Evolutionary conservation across 2,113 vertebrate species (phyloP).

Genomic region (Centropristis striata): DNA sequence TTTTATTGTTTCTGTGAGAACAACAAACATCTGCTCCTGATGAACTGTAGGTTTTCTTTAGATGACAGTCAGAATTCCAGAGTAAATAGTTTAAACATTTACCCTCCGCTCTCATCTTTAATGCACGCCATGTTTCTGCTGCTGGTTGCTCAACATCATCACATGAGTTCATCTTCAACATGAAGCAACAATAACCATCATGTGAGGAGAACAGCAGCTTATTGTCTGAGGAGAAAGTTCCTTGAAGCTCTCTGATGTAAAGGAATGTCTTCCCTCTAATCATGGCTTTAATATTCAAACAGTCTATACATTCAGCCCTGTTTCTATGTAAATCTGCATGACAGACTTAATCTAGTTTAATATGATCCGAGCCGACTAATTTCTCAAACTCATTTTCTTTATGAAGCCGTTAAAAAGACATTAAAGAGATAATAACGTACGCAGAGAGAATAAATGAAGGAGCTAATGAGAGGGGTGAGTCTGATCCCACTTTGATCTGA

Average conservation of each 20-base stretch:
- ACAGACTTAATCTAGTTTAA: neutral
- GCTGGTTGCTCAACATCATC: conserved; percentile 17
- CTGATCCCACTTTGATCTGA: neutral
- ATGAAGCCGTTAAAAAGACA: conserved; percentile 29
- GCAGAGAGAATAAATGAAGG: neutral
- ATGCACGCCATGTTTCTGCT: neutral
- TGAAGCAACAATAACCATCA: conserved; percentile 10
- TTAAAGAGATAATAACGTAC: conserved; percentile 2
- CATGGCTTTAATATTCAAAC: neutral
- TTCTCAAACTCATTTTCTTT: conserved; percentile 6
- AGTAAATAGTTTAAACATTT: conserved; percentile 1
- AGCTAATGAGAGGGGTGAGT: neutral
- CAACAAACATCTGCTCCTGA: neutral
- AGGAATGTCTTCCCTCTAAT: neutral
- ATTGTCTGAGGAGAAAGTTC: conserved; percentile 1
- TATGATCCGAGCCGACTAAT: neutral
- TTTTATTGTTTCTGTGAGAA: neutral
- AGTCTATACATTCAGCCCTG: neutral
- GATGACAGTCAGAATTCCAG: neutral
- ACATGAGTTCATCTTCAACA: neutral
- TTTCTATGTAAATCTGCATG: neutral
- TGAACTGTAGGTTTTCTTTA: neutral
- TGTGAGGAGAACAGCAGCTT: conserved; percentile 1
- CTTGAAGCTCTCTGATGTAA: neutral
- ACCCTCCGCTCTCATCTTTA: neutral